These are phyloP conservation scores for Aphelocoma coerulescens DNA, from an alignment of 2,113 vertebrate species.

Conservation along the genomic window DNA sequence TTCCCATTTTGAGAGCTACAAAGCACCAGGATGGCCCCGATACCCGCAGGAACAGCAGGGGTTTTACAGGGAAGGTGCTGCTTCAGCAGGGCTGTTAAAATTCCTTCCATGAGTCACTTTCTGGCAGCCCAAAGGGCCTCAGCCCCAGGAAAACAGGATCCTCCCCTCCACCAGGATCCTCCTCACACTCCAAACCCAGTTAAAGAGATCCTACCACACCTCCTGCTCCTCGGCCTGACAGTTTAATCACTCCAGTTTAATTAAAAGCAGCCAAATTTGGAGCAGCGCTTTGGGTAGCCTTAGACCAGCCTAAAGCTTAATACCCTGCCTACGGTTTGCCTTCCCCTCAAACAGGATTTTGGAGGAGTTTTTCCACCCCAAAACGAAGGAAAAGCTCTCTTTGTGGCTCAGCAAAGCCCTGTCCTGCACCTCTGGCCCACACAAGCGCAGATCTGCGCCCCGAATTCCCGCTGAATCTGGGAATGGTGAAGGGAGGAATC, in stretches of 20 bases:
- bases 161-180: neutral
- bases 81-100: neutral
- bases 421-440: neutral
- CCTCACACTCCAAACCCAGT: neutral
- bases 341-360: neutral
- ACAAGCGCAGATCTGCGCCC: neutral
- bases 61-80: neutral
- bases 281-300: neutral
- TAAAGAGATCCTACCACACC: neutral
- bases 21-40: neutral
- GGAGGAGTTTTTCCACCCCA: neutral
- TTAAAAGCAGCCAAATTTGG: neutral
- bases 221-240: neutral
- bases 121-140: neutral
- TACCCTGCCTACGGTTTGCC: neutral
- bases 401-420: neutral
- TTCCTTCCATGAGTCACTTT: neutral
- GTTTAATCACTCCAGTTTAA: neutral
- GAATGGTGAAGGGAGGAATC: neutral
- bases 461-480: neutral
- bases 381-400: rapidly evolving
- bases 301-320: neutral
- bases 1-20: neutral
- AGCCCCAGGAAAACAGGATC: neutral
- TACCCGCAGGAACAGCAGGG: rapidly evolving